Conservation (phyloP, 2,113 vertebrate species). For the Nycticryphes semicollaris region DNA sequence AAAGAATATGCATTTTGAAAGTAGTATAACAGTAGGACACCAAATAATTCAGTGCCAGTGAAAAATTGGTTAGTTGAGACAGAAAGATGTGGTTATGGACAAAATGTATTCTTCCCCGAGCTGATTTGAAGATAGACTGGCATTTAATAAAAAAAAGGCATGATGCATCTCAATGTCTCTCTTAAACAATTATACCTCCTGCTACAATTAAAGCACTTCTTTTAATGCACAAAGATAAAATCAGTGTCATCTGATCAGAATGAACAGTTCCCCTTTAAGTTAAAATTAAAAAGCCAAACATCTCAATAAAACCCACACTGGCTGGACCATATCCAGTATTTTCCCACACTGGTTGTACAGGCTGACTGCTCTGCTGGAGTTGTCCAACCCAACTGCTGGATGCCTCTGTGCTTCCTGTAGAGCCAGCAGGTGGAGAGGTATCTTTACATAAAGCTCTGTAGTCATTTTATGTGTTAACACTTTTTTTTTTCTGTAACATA, state of each 20-base stretch:
- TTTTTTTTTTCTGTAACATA: background rate
- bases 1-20: background rate
- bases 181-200: background rate
- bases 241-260: background rate
- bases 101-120: background rate
- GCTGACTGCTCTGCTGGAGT: background rate
- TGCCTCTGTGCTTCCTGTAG: background rate
- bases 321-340: fast-evolving
- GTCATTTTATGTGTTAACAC: fast-evolving
- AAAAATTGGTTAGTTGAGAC: background rate
- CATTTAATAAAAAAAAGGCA: background rate
- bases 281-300: background rate
- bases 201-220: background rate
- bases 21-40: background rate
- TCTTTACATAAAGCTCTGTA: background rate
- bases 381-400: fast-evolving
- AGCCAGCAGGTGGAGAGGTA: background rate
- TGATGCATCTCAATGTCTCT: background rate
- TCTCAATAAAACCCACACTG: background rate
- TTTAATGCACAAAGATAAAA: background rate
- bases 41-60: background rate
- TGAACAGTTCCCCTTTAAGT: background rate
- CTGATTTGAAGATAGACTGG: background rate
- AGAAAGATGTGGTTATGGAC: background rate
- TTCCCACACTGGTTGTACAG: background rate